Conservation (phyloP, 92 coral and sea anemone species). For the Desmophyllum pertusum region DNA sequence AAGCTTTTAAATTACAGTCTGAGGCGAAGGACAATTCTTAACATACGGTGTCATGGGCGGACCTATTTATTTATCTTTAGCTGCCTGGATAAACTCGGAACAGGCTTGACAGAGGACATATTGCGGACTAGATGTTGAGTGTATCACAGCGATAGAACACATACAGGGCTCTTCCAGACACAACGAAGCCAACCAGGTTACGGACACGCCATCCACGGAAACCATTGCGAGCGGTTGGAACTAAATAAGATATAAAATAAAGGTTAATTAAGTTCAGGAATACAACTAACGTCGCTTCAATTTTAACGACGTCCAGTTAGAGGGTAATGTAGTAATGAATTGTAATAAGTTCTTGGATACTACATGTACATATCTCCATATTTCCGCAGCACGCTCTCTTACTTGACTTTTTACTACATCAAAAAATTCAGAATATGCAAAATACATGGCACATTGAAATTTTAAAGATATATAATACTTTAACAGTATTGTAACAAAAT, state of each 20-base stretch:
- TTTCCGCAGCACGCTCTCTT: no score
- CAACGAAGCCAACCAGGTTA: constrained; percentile 3
- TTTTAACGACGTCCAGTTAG: no score
- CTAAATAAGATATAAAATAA: neutral
- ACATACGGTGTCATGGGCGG: neutral
- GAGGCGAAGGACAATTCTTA: neutral
- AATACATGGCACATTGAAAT: no score
- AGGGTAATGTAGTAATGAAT: no score
- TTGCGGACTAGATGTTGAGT: neutral
- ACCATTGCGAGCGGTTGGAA: neutral
- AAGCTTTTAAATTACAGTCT: no score
- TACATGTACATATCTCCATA: no score
- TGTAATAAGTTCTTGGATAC: no score
- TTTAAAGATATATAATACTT: no score
- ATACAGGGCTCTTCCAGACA: neutral
- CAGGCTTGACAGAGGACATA: neutral
- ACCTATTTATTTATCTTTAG: neutral
- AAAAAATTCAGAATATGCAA: no score
- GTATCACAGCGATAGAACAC: neutral
- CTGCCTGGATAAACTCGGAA: neutral
- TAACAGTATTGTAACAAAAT: no score
- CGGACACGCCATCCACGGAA: neutral
- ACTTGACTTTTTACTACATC: no score
- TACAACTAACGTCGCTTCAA: no score
- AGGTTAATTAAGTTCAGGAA: neutral